Conservation (phyloP, 2,888 invertebrate species). For the Sminthurides aquaticus region DNA sequence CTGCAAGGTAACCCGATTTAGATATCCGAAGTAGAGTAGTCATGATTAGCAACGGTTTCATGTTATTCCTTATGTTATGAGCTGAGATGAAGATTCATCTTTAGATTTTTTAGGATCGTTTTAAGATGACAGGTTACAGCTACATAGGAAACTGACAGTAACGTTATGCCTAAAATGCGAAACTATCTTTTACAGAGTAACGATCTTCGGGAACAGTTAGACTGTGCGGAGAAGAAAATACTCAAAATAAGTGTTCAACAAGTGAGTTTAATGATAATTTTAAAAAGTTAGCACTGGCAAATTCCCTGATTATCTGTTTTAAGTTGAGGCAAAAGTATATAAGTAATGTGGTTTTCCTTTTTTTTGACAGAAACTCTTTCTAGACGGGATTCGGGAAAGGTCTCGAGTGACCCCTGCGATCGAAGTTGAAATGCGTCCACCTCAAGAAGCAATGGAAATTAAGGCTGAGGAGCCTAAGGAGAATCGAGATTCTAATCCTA, state of each 20-base stretch:
- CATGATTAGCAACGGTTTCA: no score
- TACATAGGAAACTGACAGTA: no score
- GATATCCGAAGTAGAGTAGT: no score
- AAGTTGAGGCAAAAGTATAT: neutral
- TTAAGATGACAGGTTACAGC: no score
- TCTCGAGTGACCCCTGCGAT: constrained; percentile 16
- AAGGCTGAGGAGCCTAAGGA: neutral
- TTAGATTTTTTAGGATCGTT: no score
- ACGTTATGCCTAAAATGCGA: no score
- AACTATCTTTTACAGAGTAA: constrained; percentile 9
- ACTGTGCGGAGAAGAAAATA: constrained; percentile 8
- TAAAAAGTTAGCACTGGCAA: no score
- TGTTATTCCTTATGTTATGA: no score
- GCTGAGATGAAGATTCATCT: no score
- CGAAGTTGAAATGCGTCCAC: neutral
- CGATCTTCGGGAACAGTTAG: constrained; percentile 6
- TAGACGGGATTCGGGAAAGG: constrained; percentile 9
- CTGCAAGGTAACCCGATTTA: no score
- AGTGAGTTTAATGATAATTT: constrained; percentile 1
- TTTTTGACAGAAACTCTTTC: constrained; percentile 11
- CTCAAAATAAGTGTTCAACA: constrained; percentile 9
- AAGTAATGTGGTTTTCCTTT: neutral
- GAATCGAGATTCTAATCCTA: neutral
- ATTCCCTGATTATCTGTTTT: neutral
- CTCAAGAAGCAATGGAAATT: neutral